phyloP scores from a whole-genome alignment of 2,113 vertebrate species.

The Myodes glareolus region DNA sequence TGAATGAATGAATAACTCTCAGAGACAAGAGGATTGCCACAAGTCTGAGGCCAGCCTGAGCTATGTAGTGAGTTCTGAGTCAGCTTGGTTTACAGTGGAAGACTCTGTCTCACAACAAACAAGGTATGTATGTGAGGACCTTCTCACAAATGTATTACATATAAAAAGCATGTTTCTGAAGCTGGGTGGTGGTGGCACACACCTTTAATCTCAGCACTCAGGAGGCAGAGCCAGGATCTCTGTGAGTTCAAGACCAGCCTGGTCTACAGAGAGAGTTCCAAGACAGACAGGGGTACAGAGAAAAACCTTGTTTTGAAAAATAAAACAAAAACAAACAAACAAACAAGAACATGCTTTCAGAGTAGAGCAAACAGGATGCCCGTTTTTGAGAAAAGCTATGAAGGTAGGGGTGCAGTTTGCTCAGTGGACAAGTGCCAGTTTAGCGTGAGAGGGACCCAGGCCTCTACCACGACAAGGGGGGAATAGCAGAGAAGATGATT shows the following conservation, averaged over 20 bases:
- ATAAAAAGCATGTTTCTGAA: background rate
- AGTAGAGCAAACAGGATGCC: background rate
- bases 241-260: background rate
- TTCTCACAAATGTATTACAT: background rate
- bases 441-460: background rate
- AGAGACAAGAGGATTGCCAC: background rate
- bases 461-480: background rate
- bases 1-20: background rate
- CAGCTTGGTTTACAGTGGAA: background rate
- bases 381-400: slow-evolving; percentile 22
- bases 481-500: background rate
- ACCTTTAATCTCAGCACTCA: background rate
- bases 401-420: background rate
- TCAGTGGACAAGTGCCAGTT: background rate
- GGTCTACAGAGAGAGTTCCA: background rate
- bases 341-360: background rate
- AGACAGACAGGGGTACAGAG: background rate
- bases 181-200: background rate
- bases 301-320: background rate
- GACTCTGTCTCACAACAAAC: background rate
- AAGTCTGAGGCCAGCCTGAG: background rate
- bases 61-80: background rate
- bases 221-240: background rate
- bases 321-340: background rate
- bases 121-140: background rate